These are phyloP conservation scores for Pachypeltis micranthus DNA, from an alignment of 1,140 invertebrate genomes.

Conservation along the genomic window DNA sequence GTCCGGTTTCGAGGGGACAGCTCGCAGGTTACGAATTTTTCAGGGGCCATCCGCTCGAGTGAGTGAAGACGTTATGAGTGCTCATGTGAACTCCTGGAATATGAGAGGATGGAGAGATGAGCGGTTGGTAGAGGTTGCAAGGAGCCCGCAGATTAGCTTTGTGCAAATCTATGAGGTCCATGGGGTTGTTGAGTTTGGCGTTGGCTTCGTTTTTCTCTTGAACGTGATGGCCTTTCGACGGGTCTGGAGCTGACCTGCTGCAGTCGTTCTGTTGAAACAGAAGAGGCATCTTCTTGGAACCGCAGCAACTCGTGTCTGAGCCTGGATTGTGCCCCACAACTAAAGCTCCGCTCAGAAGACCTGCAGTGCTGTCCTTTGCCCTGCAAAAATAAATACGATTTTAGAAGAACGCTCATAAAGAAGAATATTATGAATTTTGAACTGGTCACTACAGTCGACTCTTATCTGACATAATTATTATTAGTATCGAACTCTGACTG, in stretches of 20 bases:
- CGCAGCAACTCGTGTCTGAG: constrained; percentile 11
- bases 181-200: constrained; percentile 21
- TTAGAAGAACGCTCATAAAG: constrained; percentile 7
- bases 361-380: constrained; percentile 13
- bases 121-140: constrained; percentile 18
- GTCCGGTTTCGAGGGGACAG: no score
- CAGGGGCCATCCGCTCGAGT: constrained; percentile 5
- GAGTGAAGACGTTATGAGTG: constrained; percentile 3
- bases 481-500: no score
- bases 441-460: no score
- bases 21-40: constrained; percentile 8
- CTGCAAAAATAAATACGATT: constrained; percentile 12
- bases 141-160: constrained; percentile 16
- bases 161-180: constrained; percentile 18
- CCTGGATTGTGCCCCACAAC: constrained; percentile 11
- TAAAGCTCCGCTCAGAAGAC: constrained; percentile 7
- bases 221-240: not conserved
- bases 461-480: no score
- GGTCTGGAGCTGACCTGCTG: not conserved
- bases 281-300: constrained; percentile 17
- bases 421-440: not conserved
- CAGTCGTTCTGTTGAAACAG: constrained; percentile 22
- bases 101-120: not conserved
- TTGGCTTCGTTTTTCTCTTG: constrained; percentile 23
- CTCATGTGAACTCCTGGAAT: constrained; percentile 3